Base-by-base conservation (phyloP, 2,797 vertebrate species). In the Eleutherodactylus coqui region DNA sequence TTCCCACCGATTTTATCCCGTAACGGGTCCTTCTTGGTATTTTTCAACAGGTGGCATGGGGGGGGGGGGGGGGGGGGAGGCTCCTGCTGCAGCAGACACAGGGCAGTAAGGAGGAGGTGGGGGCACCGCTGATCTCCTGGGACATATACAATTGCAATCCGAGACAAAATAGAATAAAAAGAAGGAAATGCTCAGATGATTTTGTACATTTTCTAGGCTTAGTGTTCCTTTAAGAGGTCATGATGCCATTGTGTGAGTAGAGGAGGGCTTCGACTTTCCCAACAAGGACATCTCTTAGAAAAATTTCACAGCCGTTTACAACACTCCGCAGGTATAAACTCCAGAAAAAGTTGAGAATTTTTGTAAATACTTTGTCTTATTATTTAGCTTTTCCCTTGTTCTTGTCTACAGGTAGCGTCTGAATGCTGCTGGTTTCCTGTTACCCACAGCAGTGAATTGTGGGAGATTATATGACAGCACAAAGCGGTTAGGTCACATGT, bases 171-270 rank as follows among this genome's bases (percentile, higher is more conserved):
- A 4, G 4, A n/a, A 55, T 2, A 2, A 60, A 60, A 9, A 32
- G 11, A 14, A 17, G 27, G 29, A 64, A 19, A 32, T 64, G n/a
- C n/a, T n/a, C n/a, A n/a, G n/a, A n/a, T n/a, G n/a, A n/a, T 64
- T 32, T 14, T 5, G 60, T 9, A 16, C 9, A 29, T 60, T 64
- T 34, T 64, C 60, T 64, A 64, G 16, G 27, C 17, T 64, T 34
- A 34, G 60, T 17, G 34, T 19, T 36, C 69, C 69, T 72, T 72
- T 72, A 73, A 73, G 21, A 60, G 13, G 5, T 27, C 43, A 78
- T 60, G 53, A 41, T 78, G 51, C 36, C 76, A 60, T 78, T 34
- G 76, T 41, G 76, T 7, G 53, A 78, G 19, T 60, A 36, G 24
- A 55, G 49, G 21, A 55, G 32, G 5, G 21, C 27, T 13, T 36